Evolutionary conservation across 2,113 vertebrate genomes (phyloP), one percentile per base, ranked within the genome.

Genomic region (Epinephelus lanceolatus): DNA sequence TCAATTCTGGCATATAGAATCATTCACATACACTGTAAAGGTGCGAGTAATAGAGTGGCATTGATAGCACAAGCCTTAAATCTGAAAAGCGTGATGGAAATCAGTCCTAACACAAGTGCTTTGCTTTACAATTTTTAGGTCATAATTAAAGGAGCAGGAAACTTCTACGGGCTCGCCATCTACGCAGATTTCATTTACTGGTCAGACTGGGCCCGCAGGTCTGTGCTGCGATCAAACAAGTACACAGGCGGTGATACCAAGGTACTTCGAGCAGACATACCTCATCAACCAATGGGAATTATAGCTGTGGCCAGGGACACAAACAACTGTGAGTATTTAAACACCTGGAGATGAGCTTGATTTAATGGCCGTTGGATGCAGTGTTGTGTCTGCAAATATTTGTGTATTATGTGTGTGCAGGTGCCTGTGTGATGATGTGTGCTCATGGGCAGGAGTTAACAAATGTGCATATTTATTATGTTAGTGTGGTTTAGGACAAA

Each of bases 251-350:
- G 96, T 18, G 98, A 99, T 63, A 97, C 97, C 67, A 98, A 98
- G 85, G 93, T 99, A 2, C 97, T 99, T 7, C 95, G 98, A 74
- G 97, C 97, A 6, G 98, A 99, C 59, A 98, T 99, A 72, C 97
- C 98, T 0, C 98, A 99, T 91, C 98, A 99, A 71, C 98, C 98
- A 5, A 99, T 99, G 97, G 98, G 98, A 53, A 98, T 99, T 60
- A 96, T 99, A 51, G 97, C 98, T 57, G 97, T 99, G 25, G 96
- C 98, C 80, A 97, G 96, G 68, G 98, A 99, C 85, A 99, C 97
- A 67, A 99, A 99, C 92, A 98, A 96, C 78, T 99, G 98, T 99
- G 95, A 98, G 98, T 97, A 90, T 79, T 66, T 67, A 25, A 76
- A 66, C 81, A 81, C 37, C 61, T 62, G 52, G 62, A 63, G 40